Base-by-base conservation (phyloP, 1,140 invertebrate genomes). In the Cecropterus lyciades region DNA sequence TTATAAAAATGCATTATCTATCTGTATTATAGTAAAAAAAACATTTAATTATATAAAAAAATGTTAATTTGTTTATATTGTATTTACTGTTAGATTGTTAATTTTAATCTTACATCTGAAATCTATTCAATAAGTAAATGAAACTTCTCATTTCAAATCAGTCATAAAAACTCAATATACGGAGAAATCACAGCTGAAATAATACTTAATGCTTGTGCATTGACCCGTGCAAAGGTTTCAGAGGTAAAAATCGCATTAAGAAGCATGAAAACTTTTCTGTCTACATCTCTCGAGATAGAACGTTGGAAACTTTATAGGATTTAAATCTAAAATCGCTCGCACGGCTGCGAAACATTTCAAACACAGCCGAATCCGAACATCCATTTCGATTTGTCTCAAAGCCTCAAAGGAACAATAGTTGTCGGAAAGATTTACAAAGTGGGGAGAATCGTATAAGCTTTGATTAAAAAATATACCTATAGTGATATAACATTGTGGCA, bases 371-470 rank as follows among this genome's bases (percentile, higher is more conserved):
- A 43, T n/a, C 30, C 14, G 30, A 53, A 33, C 27, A 10, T 37
- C 15, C 14, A 53, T 53, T 53, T 37, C 51, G 33, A 53, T 37
- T 53, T 53, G 40, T 11, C 40, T 2, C 13, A n/a, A 33, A 53
- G 27, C 14, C 51, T 37, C 27, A 53, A 53, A 53, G 51, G 27
- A 16, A 53, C 27, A 53, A 11, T n/a, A 37, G 13, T 11, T 37
- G 51, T 53, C 10, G 11, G 27, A 27, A 33, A 15, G 27, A 53
- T 37, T 16, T 53, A 16, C 51, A 53, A 53, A 53, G 51, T n/a
- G 15, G 13, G 27, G 10, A 49, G 27, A 9, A 24, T 37, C 11
- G 9, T n/a, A n/a, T 37, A n/a, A 11, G 33, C 11, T n/a, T 37
- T 37, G 33, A 37, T 37, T 37, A 37, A 37, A 37, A 37, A 1